Percentiles rank a stretch among this genome's conserved stretches.
Evolutionary conservation across 2,113 vertebrate genomes (phyloP).

Genomic region (Tetrao urogallus): DNA sequence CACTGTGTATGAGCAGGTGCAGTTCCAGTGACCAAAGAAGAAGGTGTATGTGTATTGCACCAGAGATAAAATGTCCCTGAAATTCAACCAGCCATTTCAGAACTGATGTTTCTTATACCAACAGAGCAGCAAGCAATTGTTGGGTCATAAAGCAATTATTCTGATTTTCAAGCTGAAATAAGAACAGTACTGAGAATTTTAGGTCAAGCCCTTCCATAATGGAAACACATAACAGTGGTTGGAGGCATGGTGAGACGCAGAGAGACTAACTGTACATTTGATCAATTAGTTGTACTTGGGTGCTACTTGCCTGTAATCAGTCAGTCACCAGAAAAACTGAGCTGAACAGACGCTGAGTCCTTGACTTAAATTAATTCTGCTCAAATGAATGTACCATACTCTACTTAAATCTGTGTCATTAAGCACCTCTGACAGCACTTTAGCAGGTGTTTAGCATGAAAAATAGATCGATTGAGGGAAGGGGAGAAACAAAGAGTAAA

Average conservation of each 20-base stretch:
- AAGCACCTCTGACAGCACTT: slow-evolving; percentile 62
- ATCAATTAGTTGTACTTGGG: neutral
- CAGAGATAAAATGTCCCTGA: neutral
- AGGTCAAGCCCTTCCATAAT: neutral
- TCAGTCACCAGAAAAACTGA: slow-evolving; percentile 14
- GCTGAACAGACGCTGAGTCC: slow-evolving; percentile 53
- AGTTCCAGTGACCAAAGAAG: neutral
- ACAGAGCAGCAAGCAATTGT: neutral
- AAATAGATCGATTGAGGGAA: slow-evolving; percentile 49
- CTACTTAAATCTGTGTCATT: slow-evolving; percentile 56
- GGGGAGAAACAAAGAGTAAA: slow-evolving; percentile 35
- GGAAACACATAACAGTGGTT: neutral
- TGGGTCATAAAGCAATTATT: neutral
- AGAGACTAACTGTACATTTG: neutral
- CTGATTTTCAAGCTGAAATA: neutral
- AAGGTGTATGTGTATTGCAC: neutral
- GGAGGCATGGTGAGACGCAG: neutral
- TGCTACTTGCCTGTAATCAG: neutral
- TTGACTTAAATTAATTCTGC: slow-evolving; percentile 62
- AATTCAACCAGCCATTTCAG: neutral
- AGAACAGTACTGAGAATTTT: neutral
- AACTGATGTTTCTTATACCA: neutral
- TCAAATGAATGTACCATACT: slow-evolving; percentile 55
- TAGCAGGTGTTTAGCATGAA: slow-evolving; percentile 29
- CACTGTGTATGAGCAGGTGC: neutral